Evolutionary conservation across 2,797 vertebrate species (phyloP), one percentile per base, ranked within the genome.

Genomic region (Zenarchopterus dispar): DNA sequence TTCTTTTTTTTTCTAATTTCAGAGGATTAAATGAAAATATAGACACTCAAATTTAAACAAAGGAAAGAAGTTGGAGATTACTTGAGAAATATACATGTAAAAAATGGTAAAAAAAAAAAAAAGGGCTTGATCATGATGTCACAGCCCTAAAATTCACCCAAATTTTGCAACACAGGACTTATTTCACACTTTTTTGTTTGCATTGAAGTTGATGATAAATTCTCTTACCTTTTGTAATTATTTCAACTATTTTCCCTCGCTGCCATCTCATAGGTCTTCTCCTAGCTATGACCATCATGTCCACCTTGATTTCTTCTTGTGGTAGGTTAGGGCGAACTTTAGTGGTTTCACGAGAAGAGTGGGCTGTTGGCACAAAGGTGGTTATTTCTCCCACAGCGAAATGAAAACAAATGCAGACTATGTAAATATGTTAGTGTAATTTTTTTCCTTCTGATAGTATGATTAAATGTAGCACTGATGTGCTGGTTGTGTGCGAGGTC

Each of bases 211-310:
- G 18, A 8, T 3, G 4, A n/a, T 46, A 2, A 13, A 5, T 11
- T 13, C 9, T 55, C 50, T 71, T 78, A 92, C 91, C 89, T 19
- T 56, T 85, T 33, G 69, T 59, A 64, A 84, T 22, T 2, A 90
- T 78, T 8, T 87, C 90, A 8, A 84, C 28, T 57, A 93, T 67
- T 58, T 82, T 84, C 1, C 88, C 91, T 2, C 58, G 56, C 39
- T 87, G 67, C 92, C 92, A 93, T 13, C 52, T 77, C 67, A 82
- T 74, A 16, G 52, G 46, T 55, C 57, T 80, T 50, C 73, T 83
- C 61, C 75, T 84, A 22, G 85, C 91, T 46, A 92, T 57, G 47
- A 93, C 76, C 5, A 18, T 65, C 82, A 84, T 84, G 61, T 75
- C 69, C 23, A 87, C 76, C 1, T 43, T 79, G 24, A 93, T n/a